phyloP scores from a whole-genome alignment of 2,888 invertebrate species.

The Lasioglossum morio region DNA sequence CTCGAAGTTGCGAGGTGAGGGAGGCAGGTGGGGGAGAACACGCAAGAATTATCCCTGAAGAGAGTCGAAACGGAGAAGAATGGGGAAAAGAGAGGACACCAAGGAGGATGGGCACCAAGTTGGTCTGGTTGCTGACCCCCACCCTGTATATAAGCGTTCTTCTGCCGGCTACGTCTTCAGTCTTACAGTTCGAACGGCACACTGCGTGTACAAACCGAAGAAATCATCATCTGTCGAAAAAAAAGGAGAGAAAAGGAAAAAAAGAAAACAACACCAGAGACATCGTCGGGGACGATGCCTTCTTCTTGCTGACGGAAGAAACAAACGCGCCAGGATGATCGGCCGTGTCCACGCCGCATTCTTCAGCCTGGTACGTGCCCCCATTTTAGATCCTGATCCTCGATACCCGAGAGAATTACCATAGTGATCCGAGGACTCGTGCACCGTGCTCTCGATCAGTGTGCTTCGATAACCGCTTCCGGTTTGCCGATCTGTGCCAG shows the following conservation, averaged over 20 bases:
- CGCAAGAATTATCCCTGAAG: constrained; percentile 60
- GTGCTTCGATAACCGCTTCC: not conserved
- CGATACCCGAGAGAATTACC: not conserved
- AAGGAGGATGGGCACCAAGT: constrained; percentile 77
- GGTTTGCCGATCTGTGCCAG: constrained; percentile 3
- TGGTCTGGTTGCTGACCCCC: constrained; percentile 78
- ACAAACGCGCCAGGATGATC: constrained; percentile 70
- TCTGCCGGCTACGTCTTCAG: constrained; percentile 78
- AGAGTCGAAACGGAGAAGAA: constrained; percentile 64
- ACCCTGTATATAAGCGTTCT: constrained; percentile 81
- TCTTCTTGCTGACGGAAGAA: constrained; percentile 57
- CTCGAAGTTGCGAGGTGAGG: not conserved
- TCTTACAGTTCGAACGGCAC: constrained; percentile 79
- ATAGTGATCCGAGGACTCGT: not conserved
- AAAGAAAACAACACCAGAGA: not conserved
- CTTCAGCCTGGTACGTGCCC: constrained; percentile 77
- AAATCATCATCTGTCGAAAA: constrained; percentile 65
- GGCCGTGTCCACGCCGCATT: constrained; percentile 71
- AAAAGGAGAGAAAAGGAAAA: not conserved
- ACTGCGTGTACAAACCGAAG: constrained; percentile 69
- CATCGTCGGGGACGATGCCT: constrained; percentile 58
- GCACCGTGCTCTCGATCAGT: not conserved
- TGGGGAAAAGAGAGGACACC: constrained; percentile 68
- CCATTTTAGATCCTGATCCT: constrained; percentile 23
- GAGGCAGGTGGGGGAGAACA: constrained; percentile 36